phyloP scores from a whole-genome alignment of 2,797 vertebrate genomes.

The Ctenochaetus hawaiiensis region DNA sequence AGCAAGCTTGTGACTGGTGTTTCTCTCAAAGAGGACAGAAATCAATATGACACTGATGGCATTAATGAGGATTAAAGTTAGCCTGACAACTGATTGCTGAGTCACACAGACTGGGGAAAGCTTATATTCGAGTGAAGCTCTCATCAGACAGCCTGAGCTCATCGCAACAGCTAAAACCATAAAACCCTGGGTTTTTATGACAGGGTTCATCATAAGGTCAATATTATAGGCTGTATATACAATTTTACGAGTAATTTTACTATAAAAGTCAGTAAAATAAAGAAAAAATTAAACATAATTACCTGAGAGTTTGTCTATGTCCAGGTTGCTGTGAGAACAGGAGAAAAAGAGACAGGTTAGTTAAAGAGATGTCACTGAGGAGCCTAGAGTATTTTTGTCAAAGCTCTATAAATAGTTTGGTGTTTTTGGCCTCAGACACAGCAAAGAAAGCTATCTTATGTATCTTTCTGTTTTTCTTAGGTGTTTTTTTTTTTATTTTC shows the following conservation, averaged over 20 bases:
- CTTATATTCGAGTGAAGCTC: not conserved
- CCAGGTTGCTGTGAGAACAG: slow-evolving; percentile 78
- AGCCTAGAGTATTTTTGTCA: not conserved
- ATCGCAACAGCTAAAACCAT: not conserved
- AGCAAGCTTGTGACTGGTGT: not conserved
- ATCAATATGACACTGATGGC: not conserved
- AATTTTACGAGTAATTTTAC: not conserved
- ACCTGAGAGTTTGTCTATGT: slow-evolving; percentile 86
- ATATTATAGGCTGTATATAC: not conserved
- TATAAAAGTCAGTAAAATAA: not conserved
- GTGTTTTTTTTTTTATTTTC: too few species aligned
- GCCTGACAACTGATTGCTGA: not conserved
- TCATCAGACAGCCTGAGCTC: not conserved
- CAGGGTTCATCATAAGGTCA: not conserved
- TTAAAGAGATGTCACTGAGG: not conserved
- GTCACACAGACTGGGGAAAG: not conserved
- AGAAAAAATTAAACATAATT: slow-evolving; percentile 31
- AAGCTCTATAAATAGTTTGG: not conserved
- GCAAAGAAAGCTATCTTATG: not conserved
- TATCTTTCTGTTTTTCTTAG: too few species aligned
- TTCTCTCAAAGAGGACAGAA: not conserved
- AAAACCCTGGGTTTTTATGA: not conserved
- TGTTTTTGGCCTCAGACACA: not conserved
- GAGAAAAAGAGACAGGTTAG: slow-evolving; percentile 34
- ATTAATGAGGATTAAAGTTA: slow-evolving; percentile 2